Evolutionary conservation across 2,797 vertebrate species (phyloP).

Genomic region (Chloroceryle amazona): DNA sequence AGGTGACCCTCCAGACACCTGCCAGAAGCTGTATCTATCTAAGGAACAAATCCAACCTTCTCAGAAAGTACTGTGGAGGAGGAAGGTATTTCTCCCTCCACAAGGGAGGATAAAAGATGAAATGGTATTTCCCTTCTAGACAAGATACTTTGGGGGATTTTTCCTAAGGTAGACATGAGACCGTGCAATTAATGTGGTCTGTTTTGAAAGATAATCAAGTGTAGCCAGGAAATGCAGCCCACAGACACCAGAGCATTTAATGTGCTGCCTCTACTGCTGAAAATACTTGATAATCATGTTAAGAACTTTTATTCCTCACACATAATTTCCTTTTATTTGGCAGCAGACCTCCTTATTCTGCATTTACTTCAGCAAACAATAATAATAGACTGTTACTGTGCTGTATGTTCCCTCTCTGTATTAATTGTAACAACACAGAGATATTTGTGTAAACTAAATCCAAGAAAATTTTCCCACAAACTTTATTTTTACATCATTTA

Average conservation of each 20-base stretch:
- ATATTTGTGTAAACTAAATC: neutral
- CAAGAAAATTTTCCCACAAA: conserved; percentile 1
- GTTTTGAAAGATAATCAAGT: neutral
- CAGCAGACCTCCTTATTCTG: neutral
- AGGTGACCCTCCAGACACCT: neutral
- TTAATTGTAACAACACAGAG: neutral
- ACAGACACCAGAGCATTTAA: neutral
- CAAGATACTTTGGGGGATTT: neutral
- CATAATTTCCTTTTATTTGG: conserved; percentile 28
- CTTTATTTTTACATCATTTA: neutral
- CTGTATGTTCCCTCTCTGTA: neutral
- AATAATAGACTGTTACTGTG: neutral
- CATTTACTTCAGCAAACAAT: neutral
- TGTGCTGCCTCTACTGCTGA: conserved; percentile 3
- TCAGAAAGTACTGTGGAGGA: neutral
- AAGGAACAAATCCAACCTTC: neutral
- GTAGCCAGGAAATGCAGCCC: conserved; percentile 23
- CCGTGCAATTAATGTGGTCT: neutral
- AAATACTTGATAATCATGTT: neutral
- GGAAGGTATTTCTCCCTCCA: neutral
- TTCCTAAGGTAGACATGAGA: neutral
- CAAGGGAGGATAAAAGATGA: neutral
- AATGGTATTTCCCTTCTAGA: neutral
- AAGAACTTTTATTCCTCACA: conserved; percentile 7
- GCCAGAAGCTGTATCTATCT: neutral